phyloP scores from a whole-genome alignment of 2,888 invertebrate genomes.

The Netelia fuscicornis region DNA sequence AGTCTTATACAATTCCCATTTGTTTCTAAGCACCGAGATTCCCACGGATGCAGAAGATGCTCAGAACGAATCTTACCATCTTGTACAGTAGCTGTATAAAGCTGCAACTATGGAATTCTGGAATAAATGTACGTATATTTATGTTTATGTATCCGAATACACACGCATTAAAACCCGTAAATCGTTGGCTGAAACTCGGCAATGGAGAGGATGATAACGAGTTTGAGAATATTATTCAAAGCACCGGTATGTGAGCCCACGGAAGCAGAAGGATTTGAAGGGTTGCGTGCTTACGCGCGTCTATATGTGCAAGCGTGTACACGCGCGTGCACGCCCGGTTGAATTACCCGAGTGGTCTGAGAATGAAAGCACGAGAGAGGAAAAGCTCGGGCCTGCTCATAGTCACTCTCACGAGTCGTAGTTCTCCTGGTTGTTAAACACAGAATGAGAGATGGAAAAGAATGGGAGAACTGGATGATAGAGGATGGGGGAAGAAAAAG shows the following conservation, averaged over 20 bases:
- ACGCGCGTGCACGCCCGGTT: conserved; percentile 19
- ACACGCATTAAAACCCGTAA: conserved; percentile 47
- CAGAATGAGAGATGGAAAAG: conserved; percentile 63
- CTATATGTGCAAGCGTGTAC: conserved; percentile 2
- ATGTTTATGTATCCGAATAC: conserved; percentile 6
- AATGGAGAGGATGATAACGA: conserved; percentile 49
- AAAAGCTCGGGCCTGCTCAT: conserved; percentile 17
- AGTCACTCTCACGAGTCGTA: conserved; percentile 1
- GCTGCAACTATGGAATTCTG: too few relatives aligned
- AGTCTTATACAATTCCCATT: conserved; percentile 80
- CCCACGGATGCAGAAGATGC: conserved; percentile 68
- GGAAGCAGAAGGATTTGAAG: conserved; percentile 49
- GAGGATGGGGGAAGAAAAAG: conserved; percentile 51
- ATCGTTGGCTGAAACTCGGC: conserved; percentile 51
- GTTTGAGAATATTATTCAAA: conserved; percentile 79
- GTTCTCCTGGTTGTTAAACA: conserved; percentile 45
- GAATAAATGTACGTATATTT: not conserved
- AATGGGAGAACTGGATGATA: conserved; percentile 33
- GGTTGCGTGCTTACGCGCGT: not conserved
- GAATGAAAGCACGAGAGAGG: conserved; percentile 9
- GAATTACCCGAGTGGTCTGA: conserved; percentile 10
- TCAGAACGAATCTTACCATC: conserved; percentile 54
- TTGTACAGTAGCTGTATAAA: conserved; percentile 49
- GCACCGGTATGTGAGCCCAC: conserved; percentile 69
- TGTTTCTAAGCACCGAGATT: conserved; percentile 80